A percentile compares a stretch with the other conserved stretches of the same genome.
Conservation (phyloP, 2,888 invertebrate genomes). For the Lathronympha strigana region DNA sequence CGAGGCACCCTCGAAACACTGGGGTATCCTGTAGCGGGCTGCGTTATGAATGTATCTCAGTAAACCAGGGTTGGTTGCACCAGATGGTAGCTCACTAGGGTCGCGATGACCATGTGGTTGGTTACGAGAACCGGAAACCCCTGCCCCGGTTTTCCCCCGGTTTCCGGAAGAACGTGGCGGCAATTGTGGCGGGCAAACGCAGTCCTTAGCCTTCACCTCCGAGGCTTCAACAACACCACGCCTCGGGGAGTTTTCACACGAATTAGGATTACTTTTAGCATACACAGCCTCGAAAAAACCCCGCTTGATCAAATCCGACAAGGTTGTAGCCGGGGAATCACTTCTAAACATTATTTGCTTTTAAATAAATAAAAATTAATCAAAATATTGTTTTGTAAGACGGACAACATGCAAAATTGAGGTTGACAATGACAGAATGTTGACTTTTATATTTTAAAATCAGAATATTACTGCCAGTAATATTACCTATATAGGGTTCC, state of each 20-base stretch:
- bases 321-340: conserved; percentile 49
- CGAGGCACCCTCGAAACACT: conserved; percentile 77
- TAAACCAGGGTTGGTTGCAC: conserved; percentile 70
- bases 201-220: conserved; percentile 38
- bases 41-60: conserved; percentile 75
- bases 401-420: conserved; percentile 15
- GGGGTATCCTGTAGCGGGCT: conserved; percentile 73
- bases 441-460: conserved; percentile 25
- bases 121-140: conserved; percentile 73
- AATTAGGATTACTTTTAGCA: conserved; percentile 63
- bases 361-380: conserved; percentile 29
- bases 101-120: conserved; percentile 54
- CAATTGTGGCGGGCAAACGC: conserved; percentile 49
- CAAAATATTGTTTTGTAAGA: conserved; percentile 29
- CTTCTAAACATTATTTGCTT: conserved; percentile 48
- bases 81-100: conserved; percentile 58
- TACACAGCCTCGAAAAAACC: conserved; percentile 66
- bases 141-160: conserved; percentile 77
- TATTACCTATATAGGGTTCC: neutral
- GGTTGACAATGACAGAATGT: conserved; percentile 23
- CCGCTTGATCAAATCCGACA: conserved; percentile 64
- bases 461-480: conserved; percentile 11
- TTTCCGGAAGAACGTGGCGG: conserved; percentile 56
- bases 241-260: conserved; percentile 54
- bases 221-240: conserved; percentile 46